Percentiles rank a stretch among this genome's conserved stretches.
These are phyloP conservation scores for Stenichneumon culpator DNA, from an alignment of 2,888 invertebrate genomes.

Conservation along the genomic window DNA sequence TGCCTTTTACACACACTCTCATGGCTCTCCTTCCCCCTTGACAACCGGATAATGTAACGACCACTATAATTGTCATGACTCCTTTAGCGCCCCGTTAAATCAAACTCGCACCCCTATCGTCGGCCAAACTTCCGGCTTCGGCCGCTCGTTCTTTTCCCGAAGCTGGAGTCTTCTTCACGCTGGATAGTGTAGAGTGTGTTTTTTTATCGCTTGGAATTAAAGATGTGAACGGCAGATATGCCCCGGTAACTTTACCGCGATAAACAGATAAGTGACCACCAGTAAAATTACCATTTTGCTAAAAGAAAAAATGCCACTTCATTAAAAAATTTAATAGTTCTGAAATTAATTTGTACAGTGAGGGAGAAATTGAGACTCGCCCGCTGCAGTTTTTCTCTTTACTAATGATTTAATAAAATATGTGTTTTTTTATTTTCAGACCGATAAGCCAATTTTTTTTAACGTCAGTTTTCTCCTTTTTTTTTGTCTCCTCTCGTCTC, in stretches of 20 bases:
- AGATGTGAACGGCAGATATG: too few species aligned
- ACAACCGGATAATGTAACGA: slow-evolving; percentile 28
- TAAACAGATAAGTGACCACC: too few species aligned
- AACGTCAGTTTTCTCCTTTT: neutral
- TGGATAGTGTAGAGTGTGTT: too few species aligned
- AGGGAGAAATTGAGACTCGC: neutral
- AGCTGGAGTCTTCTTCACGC: too few species aligned
- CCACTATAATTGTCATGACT: slow-evolving; percentile 14
- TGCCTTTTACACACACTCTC: slow-evolving; percentile 5
- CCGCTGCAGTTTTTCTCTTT: neutral
- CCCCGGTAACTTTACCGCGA: too few species aligned
- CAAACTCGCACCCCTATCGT: neutral
- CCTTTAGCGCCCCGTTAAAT: slow-evolving; percentile 14
- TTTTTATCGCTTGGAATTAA: too few species aligned
- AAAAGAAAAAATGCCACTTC: too few species aligned
- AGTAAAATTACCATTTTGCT: too few species aligned
- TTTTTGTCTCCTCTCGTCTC: slow-evolving; percentile 11
- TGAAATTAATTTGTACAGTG: neutral
- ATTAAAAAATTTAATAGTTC: too few species aligned
- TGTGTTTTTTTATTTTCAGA: neutral
- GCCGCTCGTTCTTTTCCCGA: neutral
- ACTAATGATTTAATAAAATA: neutral
- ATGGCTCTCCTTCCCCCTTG: neutral
- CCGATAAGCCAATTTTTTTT: neutral
- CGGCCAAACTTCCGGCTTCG: neutral